Evolutionary conservation across 2,113 vertebrate species (phyloP).

Genomic region (Ranitomeya imitator): DNA sequence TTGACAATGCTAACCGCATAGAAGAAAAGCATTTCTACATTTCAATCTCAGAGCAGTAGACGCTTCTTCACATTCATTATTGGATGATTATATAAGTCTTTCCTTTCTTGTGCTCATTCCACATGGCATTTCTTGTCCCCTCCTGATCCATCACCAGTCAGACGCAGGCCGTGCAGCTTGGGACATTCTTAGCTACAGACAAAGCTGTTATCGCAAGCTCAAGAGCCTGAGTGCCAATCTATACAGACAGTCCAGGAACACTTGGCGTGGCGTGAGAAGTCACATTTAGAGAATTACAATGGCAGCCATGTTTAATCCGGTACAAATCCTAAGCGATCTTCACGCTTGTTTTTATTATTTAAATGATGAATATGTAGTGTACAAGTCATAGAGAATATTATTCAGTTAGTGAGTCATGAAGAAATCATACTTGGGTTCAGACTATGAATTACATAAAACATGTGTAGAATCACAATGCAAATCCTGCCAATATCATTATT

Average conservation of each 20-base stretch:
- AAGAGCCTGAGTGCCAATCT: background rate
- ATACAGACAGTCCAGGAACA: conserved; percentile 11
- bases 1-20: background rate
- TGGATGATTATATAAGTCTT: background rate
- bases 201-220: conserved; percentile 17
- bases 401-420: background rate
- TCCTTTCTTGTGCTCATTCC: background rate
- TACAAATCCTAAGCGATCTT: background rate
- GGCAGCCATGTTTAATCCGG: background rate
- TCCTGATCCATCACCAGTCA: conserved; percentile 9
- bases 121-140: background rate
- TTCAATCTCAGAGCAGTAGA: background rate
- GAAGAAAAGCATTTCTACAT: background rate
- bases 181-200: background rate
- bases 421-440: background rate
- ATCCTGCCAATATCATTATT: background rate
- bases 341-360: background rate
- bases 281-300: background rate
- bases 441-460: conserved; percentile 10
- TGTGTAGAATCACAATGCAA: background rate
- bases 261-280: background rate
- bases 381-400: background rate
- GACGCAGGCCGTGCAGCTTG: background rate
- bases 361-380: background rate
- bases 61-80: background rate